Evolutionary conservation across 92 coral and sea anemone species (phyloP).

Genomic region (Phenganax marumi): DNA sequence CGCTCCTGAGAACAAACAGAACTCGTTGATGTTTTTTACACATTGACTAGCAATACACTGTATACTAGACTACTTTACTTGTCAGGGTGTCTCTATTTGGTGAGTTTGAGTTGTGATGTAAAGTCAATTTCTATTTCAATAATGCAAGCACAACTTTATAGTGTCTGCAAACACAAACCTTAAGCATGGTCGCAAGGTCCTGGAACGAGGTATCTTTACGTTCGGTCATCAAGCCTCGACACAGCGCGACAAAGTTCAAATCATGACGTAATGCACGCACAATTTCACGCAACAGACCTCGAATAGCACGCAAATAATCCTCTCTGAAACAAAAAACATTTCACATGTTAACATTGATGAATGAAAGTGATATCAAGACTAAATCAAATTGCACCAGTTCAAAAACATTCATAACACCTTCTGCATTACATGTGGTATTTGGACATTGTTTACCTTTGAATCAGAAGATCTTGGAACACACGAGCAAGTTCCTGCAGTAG

Average conservation of each 20-base stretch:
- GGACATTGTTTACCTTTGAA: constrained; percentile 66
- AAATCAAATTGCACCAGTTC: not conserved
- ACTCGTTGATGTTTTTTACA: too few relatives aligned
- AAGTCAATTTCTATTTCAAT: not conserved
- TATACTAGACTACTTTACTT: too few relatives aligned
- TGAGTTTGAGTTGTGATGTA: too few relatives aligned
- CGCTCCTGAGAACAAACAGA: constrained; percentile 67
- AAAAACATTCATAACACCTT: not conserved
- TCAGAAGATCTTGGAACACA: constrained; percentile 90
- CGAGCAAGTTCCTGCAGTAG: constrained; percentile 73
- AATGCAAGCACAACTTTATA: not conserved
- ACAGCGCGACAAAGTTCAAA: constrained; percentile 81
- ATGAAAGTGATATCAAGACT: too few relatives aligned
- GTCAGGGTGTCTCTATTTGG: not conserved
- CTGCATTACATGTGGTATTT: not conserved
- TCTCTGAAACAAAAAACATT: constrained; percentile 56
- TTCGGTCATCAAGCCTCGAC: constrained; percentile 95
- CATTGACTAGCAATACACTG: too few relatives aligned
- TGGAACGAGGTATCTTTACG: constrained; percentile 83
- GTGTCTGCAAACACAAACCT: constrained; percentile 51
- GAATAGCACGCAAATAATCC: constrained; percentile 89
- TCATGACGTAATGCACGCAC: constrained; percentile 89
- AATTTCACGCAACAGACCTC: constrained; percentile 87
- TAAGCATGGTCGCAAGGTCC: constrained; percentile 74
- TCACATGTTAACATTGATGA: not conserved